Evolutionary conservation across 2,113 vertebrate genomes (phyloP), one percentile per base, ranked within the genome.

Genomic region (Gobiocypris rarus): DNA sequence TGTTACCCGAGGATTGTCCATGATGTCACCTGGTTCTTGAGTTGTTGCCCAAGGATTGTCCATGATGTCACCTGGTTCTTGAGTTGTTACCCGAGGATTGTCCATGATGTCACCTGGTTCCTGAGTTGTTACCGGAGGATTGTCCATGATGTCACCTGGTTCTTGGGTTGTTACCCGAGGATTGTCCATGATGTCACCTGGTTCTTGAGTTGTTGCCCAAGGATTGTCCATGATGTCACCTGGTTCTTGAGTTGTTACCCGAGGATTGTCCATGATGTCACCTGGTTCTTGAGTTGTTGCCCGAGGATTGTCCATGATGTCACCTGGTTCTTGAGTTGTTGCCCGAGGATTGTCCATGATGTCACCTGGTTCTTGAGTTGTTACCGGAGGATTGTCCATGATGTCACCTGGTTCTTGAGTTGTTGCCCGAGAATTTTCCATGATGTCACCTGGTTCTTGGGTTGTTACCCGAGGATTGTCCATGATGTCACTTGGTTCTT

Each of bases 341-440:
- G 0, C 9, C 14, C 0, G n/a, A 26, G n/a, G 0, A 8, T 15
- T 26, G 11, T 71, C 22, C 1, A 14, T 24, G 5, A 45, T 13
- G n/a, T n/a, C 41, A 73, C 48, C 43, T 48, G 41, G 1, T 26
- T 73, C 5, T 45, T 9, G n/a, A 26, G 26, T 2, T 43, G 5
- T 71, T 24, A 1, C 9, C 14, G 0, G n/a, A 26, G n/a, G 0
- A 8, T 15, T 26, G 11, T 71, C 22, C 1, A 14, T 24, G 5
- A 45, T 13, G n/a, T n/a, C 41, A 73, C 48, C 43, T 48, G 41
- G 1, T 26, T 73, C 5, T 45, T 9, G n/a, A 26, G 26, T 2
- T 43, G 5, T 71, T 24, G 0, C 9, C 14, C 0, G n/a, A 26
- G n/a, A 0, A 8, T 15, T 26, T 5, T 71, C 22, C 1, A 14